Conservation (phyloP, 35 echinoderm and acorn worm genomes). For the Heliocidaris erythrogramma region DNA sequence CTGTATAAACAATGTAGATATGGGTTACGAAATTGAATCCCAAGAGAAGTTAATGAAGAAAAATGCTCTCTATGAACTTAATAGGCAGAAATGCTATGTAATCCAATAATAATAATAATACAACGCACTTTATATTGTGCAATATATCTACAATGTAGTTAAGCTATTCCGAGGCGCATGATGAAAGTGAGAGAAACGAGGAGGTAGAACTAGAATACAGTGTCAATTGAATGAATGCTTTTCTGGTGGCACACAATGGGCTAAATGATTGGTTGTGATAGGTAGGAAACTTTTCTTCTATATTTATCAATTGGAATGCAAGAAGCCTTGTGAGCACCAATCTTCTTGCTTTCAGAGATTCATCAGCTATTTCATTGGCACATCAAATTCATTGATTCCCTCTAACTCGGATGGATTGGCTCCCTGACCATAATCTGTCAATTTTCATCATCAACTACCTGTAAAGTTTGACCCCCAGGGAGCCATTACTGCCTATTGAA, state of each 20-base stretch:
- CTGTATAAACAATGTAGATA: background rate
- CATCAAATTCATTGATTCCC: slow-evolving; percentile 7
- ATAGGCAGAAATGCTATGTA: background rate
- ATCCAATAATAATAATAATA: background rate
- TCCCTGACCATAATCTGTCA: background rate
- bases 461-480: slow-evolving; percentile 35
- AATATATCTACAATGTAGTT: too few species aligned
- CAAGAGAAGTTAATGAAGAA: background rate
- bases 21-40: background rate
- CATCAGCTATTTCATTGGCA: background rate
- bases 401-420: background rate
- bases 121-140: too few species aligned
- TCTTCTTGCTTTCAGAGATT: background rate
- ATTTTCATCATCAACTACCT: slow-evolving; percentile 27
- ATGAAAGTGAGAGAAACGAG: too few species aligned
- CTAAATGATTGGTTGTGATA: background rate
- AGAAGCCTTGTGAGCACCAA: background rate
- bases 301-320: background rate
- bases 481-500: background rate
- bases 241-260: background rate
- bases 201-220: background rate
- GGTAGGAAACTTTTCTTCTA: background rate
- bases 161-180: too few species aligned
- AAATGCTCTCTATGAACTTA: background rate
- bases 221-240: background rate